Base-by-base conservation (phyloP, 2,888 invertebrate genomes). In the Coleophora flavipennella region DNA sequence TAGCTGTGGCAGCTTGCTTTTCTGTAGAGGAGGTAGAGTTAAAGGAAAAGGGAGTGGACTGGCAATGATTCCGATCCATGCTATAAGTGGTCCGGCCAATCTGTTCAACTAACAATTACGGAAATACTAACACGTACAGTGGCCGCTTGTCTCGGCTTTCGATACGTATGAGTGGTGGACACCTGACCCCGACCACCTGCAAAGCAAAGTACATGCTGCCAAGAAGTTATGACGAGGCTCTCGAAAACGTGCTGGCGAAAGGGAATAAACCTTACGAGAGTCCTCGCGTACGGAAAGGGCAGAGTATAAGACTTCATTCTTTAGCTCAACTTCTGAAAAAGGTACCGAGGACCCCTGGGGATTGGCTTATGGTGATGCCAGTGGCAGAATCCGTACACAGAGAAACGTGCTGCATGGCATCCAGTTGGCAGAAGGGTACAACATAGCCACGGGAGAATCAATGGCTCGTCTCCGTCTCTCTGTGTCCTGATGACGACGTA, bases 401-500 rank as follows among this genome's bases (percentile, higher is more conserved):
- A n/a, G n/a, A n/a, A n/a, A n/a, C n/a, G n/a, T n/a, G n/a, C n/a
- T n/a, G n/a, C n/a, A n/a, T n/a, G n/a, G n/a, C n/a, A n/a, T n/a
- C n/a, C n/a, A n/a, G n/a, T 33, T 48, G 0, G 35, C 28, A 1
- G 45, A 45, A 1, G 44, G 46, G 0, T 35, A 3, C 11, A 13
- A 53, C 1, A 36, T 11, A 3, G 38, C 39, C 6, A 40, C 43
- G 1, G 45, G 31, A 0, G 42, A 32, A 3, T 45, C 58, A 1
- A 53, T 53, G 49, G 9, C 4, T 1, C 31, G 33, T 0, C 35
- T 62, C 1, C 27, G 0, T 1, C 0, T 39, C 52, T 0, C 39
- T 63, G 2, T 65, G 55, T 27, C 62, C 58, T 0, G 62, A 60
- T 25, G 60, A 61, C n/a, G 40, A 49, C 2, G n/a, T 7, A 0